Conservation (phyloP, 2,797 vertebrate genomes). For the Lycodopsis pacificus region DNA sequence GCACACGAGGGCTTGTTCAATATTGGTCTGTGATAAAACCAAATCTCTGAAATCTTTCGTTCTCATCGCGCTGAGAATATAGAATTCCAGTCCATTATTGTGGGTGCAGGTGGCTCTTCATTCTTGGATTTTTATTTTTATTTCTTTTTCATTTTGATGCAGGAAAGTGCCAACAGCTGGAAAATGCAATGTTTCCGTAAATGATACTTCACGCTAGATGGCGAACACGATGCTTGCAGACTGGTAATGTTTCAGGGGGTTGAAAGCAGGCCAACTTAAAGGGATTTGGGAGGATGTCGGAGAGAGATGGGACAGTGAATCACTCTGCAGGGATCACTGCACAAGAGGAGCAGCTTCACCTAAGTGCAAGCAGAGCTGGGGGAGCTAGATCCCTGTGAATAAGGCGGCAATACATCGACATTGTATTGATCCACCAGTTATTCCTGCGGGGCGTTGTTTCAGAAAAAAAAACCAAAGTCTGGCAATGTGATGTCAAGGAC, state of each 20-base stretch:
- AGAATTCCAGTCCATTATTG: conserved; percentile 40
- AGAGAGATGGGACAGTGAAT: conserved; percentile 64
- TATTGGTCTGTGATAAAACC: conserved; percentile 40
- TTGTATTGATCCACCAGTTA: conserved; percentile 61
- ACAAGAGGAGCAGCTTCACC: conserved; percentile 61
- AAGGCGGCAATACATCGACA: conserved; percentile 61
- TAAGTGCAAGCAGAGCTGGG: conserved; percentile 61
- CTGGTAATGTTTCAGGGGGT: conserved; percentile 67
- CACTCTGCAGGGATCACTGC: conserved; percentile 66
- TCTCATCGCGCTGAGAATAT: conserved; percentile 28
- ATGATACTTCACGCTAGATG: conserved; percentile 67
- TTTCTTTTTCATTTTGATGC: conserved; percentile 45
- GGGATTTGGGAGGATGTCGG: conserved; percentile 61
- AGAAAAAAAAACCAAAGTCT: neutral
- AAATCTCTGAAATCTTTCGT: conserved; percentile 55
- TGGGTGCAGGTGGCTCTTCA: conserved; percentile 53
- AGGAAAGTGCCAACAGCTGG: conserved; percentile 66
- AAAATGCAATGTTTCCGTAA: conserved; percentile 73
- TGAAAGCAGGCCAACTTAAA: conserved; percentile 65
- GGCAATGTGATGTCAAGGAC: neutral
- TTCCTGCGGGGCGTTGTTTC: conserved; percentile 18
- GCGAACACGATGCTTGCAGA: conserved; percentile 61
- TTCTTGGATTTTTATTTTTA: conserved; percentile 47
- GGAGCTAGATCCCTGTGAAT: conserved; percentile 49
- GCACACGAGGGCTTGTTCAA: conserved; percentile 25